Percentiles rank a stretch among this genome's conserved stretches.
Evolutionary conservation across 2,888 invertebrate species (phyloP).

Genomic region (Rhingia rostrata): DNA sequence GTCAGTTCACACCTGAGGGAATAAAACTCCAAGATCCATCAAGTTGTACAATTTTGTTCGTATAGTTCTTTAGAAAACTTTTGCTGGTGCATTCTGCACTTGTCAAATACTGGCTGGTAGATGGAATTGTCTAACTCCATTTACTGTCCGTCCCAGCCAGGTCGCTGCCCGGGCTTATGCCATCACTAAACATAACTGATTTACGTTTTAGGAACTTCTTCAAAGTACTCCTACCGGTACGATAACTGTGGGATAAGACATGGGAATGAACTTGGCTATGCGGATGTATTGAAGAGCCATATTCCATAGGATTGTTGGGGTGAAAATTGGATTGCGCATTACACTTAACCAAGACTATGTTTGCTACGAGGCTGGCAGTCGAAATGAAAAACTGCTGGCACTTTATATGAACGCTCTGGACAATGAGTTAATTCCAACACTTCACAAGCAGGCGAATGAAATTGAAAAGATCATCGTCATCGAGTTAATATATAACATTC

Average conservation of each 20-base stretch:
- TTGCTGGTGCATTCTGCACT: not conserved
- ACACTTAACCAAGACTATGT: slow-evolving; percentile 91
- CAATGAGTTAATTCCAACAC: slow-evolving; percentile 90
- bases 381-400: slow-evolving; percentile 87
- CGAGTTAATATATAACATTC: slow-evolving; percentile 91
- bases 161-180: slow-evolving; percentile 93
- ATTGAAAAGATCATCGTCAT: slow-evolving; percentile 86
- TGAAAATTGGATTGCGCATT: slow-evolving; percentile 90
- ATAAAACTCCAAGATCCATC: slow-evolving; percentile 80
- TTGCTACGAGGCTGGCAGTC: slow-evolving; percentile 91
- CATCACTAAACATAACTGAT: slow-evolving; percentile 94
- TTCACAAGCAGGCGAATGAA: slow-evolving; percentile 89
- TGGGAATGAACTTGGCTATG: slow-evolving; percentile 86
- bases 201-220: slow-evolving; percentile 85
- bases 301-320: slow-evolving; percentile 94
- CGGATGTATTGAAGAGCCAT: slow-evolving; percentile 92
- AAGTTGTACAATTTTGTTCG: slow-evolving; percentile 26
- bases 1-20: slow-evolving; percentile 82
- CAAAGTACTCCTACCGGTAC: slow-evolving; percentile 90
- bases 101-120: not conserved
- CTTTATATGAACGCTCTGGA: slow-evolving; percentile 92
- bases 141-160: slow-evolving; percentile 90
- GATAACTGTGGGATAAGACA: slow-evolving; percentile 88
- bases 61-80: slow-evolving; percentile 16
- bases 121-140: slow-evolving; percentile 83